Percentiles rank a stretch among this genome's conserved stretches.
Evolutionary conservation across 1,140 invertebrate genomes (phyloP).

Genomic region (Habropoda laboriosa): DNA sequence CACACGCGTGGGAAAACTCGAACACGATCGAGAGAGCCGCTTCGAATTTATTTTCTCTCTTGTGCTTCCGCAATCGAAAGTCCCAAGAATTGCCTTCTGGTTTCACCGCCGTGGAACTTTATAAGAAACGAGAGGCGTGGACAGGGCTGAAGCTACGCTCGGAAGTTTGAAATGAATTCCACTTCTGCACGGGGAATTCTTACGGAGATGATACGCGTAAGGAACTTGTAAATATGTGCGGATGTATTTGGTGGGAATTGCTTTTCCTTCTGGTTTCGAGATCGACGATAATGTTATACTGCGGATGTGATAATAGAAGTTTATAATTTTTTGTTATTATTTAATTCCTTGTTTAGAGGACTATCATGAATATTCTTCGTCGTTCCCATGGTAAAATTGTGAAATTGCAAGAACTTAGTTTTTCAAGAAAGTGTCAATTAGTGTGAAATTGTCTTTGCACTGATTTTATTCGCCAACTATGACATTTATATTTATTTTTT

Average conservation of each 20-base stretch:
- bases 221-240: not conserved
- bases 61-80: not conserved
- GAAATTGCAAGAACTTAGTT: too few species aligned
- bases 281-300: too few species aligned
- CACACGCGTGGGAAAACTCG: not conserved
- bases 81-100: not conserved
- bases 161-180: constrained; percentile 4
- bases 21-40: not conserved
- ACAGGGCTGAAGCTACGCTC: not conserved
- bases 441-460: too few species aligned
- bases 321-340: too few species aligned
- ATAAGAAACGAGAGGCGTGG: not conserved
- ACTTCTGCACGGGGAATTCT: not conserved
- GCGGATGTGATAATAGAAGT: too few species aligned
- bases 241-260: not conserved
- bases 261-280: too few species aligned
- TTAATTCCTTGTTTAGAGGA: too few species aligned
- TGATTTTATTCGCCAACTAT: too few species aligned
- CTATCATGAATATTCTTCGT: too few species aligned
- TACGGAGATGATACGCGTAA: not conserved
- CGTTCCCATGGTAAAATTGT: too few species aligned
- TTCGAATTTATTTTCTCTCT: constrained; percentile 1
- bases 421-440: too few species aligned
- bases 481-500: too few species aligned
- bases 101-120: not conserved